Conservation (phyloP, 2,888 invertebrate genomes). For the Meta bourneti region DNA sequence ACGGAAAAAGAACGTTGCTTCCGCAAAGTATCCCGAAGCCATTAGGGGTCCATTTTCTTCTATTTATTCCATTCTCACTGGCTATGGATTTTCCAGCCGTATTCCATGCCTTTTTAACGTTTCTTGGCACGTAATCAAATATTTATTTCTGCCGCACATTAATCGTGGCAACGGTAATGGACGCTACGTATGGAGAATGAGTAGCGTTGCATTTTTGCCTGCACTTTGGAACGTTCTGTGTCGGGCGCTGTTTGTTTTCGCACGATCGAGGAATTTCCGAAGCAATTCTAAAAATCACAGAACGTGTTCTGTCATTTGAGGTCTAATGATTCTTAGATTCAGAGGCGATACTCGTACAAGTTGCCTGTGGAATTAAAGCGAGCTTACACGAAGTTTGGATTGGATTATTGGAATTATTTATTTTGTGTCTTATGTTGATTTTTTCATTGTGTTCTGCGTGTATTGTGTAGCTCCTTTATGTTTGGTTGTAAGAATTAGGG, state of each 20-base stretch:
- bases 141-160: slow-evolving; percentile 19
- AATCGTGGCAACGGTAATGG: slow-evolving; percentile 12
- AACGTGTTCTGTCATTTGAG: background rate
- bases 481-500: no score
- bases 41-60: slow-evolving; percentile 8
- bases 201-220: background rate
- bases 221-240: background rate
- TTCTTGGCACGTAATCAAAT: slow-evolving; percentile 8
- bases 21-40: background rate
- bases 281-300: background rate
- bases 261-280: background rate
- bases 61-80: slow-evolving; percentile 9
- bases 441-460: background rate
- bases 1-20: background rate
- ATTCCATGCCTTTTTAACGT: slow-evolving; percentile 8
- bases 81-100: background rate
- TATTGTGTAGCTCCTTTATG: no score
- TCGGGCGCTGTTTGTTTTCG: background rate
- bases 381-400: background rate
- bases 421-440: background rate
- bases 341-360: background rate
- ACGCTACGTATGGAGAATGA: background rate
- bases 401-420: background rate
- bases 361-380: background rate
- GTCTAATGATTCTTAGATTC: background rate